phyloP scores from a whole-genome alignment of 2,797 vertebrate genomes.

The Oreochromis mossambicus region DNA sequence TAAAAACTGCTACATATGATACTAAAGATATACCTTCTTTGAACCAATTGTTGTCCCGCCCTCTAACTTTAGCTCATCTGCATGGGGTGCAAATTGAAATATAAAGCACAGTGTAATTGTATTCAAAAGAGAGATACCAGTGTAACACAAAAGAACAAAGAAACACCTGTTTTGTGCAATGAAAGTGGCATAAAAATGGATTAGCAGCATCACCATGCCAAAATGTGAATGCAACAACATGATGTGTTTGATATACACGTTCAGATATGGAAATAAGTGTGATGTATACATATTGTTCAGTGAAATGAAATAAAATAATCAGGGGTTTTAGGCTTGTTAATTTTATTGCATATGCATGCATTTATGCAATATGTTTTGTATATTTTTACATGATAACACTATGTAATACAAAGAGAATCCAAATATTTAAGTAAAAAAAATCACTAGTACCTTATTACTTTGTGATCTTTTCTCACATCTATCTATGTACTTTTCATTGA shows the following conservation, averaged over 20 bases:
- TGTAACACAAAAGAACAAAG: background rate
- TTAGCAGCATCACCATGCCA: background rate
- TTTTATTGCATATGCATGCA: background rate
- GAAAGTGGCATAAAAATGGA: background rate
- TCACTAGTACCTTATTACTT: background rate
- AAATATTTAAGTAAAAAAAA: background rate
- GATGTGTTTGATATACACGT: background rate
- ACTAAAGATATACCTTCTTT: background rate
- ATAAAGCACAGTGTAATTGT: background rate
- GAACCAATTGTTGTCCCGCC: background rate
- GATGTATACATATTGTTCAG: background rate
- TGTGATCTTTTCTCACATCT: background rate
- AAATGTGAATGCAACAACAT: background rate
- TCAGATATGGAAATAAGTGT: background rate
- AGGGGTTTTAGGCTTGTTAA: accelerated
- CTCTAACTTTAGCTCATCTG: background rate
- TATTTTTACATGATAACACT: background rate
- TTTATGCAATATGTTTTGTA: background rate
- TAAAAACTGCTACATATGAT: background rate
- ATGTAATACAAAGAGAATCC: background rate
- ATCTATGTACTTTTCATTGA: background rate
- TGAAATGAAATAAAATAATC: background rate
- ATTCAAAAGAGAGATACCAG: background rate
- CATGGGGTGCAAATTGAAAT: background rate
- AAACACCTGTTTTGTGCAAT: background rate